Conservation (phyloP, 2,797 vertebrate species). For the Erethizon dorsatum region DNA sequence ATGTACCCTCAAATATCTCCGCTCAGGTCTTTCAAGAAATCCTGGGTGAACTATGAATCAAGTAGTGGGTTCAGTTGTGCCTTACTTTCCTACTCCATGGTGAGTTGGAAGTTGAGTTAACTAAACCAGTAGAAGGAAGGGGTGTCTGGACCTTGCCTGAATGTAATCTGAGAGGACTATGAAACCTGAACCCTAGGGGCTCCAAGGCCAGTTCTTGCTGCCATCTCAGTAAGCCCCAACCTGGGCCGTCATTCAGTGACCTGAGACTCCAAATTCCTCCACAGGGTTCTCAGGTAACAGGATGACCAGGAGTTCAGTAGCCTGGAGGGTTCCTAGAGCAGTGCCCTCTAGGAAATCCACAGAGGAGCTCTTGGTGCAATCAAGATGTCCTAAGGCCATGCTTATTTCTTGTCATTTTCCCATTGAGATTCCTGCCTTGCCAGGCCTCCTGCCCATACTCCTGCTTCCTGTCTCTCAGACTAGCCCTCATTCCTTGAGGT, state of each 20-base stretch:
- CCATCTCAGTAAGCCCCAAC: neutral
- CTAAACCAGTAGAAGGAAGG: neutral
- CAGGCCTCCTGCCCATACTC: neutral
- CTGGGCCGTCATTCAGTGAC: neutral
- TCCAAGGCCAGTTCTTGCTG: neutral
- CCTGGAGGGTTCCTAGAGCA: neutral
- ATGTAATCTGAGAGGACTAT: neutral
- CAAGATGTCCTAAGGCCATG: no score
- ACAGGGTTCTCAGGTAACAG: neutral
- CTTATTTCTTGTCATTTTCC: neutral
- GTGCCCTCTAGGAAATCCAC: neutral
- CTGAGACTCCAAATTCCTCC: neutral
- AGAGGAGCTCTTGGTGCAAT: neutral
- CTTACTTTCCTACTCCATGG: neutral
- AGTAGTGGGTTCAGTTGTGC: no score
- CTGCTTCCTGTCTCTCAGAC: neutral
- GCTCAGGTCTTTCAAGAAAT: neutral
- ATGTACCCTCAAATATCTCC: neutral
- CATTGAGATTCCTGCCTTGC: neutral
- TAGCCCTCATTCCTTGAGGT: constrained; percentile 13
- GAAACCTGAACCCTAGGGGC: no score
- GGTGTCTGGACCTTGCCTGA: neutral
- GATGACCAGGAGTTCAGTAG: no score
- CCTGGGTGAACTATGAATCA: neutral
- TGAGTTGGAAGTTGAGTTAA: neutral